phyloP scores from a whole-genome alignment of 2,888 invertebrate species.

The Drosophila birchii region DNA sequence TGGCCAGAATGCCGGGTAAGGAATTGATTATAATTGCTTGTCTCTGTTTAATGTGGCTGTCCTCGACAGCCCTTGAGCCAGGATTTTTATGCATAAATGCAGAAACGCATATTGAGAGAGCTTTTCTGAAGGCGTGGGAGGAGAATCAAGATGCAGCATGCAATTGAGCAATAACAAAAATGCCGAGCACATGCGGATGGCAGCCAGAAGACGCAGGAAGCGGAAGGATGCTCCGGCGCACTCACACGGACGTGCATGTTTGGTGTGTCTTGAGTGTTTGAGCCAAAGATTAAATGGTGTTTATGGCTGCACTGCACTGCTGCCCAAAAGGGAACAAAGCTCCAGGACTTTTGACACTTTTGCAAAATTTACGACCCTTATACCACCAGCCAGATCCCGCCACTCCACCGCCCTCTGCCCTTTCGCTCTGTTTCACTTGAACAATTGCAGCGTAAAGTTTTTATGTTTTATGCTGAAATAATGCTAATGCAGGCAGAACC shows the following conservation, averaged over 20 bases:
- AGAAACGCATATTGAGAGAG: constrained; percentile 28
- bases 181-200: constrained; percentile 49
- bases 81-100: constrained; percentile 46
- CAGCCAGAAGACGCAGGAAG: constrained; percentile 39
- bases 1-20: constrained; percentile 44
- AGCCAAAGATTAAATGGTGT: constrained; percentile 81
- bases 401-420: constrained; percentile 8
- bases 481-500: constrained; percentile 42
- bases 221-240: constrained; percentile 41
- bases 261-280: constrained; percentile 64
- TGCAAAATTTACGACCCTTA: constrained; percentile 66
- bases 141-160: neutral
- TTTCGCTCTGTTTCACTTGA: constrained; percentile 31
- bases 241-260: constrained; percentile 23
- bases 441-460: constrained; percentile 48
- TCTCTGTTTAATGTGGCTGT: constrained; percentile 65
- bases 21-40: constrained; percentile 69
- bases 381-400: constrained; percentile 4
- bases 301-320: constrained; percentile 60
- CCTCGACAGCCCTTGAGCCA: constrained; percentile 47
- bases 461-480: constrained; percentile 46
- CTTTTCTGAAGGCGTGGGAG: neutral
- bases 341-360: constrained; percentile 75
- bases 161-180: constrained; percentile 61
- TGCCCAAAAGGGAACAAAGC: constrained; percentile 47